phyloP scores from a whole-genome alignment of 2,113 vertebrate species.

The Corvus moneduloides region DNA sequence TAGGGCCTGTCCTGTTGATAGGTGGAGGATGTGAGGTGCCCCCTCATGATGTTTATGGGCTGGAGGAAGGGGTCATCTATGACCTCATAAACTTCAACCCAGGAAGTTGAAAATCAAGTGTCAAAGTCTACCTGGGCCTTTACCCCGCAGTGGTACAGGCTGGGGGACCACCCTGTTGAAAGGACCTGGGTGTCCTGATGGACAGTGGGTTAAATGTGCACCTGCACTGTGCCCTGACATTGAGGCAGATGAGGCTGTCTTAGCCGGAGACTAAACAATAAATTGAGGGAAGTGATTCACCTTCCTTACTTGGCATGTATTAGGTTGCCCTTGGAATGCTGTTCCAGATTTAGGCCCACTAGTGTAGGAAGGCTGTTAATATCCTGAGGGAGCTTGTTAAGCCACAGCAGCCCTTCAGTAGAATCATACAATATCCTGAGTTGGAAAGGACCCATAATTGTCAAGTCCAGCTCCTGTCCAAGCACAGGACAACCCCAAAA shows the following conservation, averaged over 20 bases:
- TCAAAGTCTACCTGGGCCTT: not conserved
- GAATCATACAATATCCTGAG: not conserved
- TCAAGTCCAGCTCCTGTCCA: not conserved
- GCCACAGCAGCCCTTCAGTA: not conserved
- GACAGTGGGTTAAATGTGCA: not conserved
- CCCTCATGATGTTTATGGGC: not conserved
- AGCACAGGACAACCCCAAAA: not conserved
- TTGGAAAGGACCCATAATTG: not conserved
- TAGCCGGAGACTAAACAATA: not conserved
- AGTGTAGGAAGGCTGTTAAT: not conserved
- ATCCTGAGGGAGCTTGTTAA: not conserved
- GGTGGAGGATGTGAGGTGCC: not conserved
- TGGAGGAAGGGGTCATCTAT: not conserved
- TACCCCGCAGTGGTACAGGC: not conserved
- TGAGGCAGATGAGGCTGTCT: not conserved
- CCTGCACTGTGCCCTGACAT: not conserved
- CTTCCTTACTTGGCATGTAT: not conserved
- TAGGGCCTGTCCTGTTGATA: not conserved
- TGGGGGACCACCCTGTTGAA: not conserved
- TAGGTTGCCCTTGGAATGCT: not conserved
- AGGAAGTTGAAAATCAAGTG: not conserved
- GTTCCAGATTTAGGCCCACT: not conserved
- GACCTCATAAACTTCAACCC: not conserved
- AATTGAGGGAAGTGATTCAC: not conserved
- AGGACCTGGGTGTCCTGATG: not conserved